phyloP scores from a whole-genome alignment of 23 tunicate genomes.

The Oikopleura albicans region DNA sequence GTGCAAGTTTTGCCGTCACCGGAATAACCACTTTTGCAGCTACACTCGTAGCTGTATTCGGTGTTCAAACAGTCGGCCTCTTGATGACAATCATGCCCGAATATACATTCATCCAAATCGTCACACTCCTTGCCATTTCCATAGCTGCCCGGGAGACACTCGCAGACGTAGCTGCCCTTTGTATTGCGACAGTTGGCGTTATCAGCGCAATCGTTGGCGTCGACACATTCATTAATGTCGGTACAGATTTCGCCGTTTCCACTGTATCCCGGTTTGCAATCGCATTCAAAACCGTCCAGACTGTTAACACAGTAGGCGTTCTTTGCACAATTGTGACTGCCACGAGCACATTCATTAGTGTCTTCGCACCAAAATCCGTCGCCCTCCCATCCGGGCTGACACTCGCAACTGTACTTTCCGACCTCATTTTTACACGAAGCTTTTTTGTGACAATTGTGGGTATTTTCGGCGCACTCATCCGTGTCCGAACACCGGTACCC shows the following conservation, averaged over 20 bases:
- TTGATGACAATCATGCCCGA: neutral
- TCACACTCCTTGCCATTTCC: conserved; percentile 20
- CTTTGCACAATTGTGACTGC: neutral
- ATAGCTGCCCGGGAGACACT: conserved; percentile 20
- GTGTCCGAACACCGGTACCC: conserved; percentile 3
- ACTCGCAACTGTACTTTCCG: neutral
- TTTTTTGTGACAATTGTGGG: neutral
- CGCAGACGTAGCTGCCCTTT: conserved; percentile 24
- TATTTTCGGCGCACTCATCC: conserved; percentile 1
- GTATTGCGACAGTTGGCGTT: conserved; percentile 26
- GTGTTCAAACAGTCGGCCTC: neutral
- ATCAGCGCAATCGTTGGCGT: conserved; percentile 24
- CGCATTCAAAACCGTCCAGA: neutral
- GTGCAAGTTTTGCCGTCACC: conserved; percentile 2
- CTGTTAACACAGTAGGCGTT: neutral
- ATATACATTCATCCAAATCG: conserved; percentile 19
- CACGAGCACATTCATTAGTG: neutral
- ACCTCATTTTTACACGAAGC: neutral
- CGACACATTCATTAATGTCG: conserved; percentile 75
- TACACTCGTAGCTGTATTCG: neutral
- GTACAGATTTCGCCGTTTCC: conserved; percentile 44
- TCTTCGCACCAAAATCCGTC: neutral
- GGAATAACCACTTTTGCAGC: neutral
- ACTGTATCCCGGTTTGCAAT: neutral
- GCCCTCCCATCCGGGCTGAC: neutral